A percentile compares a stretch with the other conserved stretches of the same genome.
Conservation (phyloP, 2,888 invertebrate species). For the Drosophila infuscata region DNA sequence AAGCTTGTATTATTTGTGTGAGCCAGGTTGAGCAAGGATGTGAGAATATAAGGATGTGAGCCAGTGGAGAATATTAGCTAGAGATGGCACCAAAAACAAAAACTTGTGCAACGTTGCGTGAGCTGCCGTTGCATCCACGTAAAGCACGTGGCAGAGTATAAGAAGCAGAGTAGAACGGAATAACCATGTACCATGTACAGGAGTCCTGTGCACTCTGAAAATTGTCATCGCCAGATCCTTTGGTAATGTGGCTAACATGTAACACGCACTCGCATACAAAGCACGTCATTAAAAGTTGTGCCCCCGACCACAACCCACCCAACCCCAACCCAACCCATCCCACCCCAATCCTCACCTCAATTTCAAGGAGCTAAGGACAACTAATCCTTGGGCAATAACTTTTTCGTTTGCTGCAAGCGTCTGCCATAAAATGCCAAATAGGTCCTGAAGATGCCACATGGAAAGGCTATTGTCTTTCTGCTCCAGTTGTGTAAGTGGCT, state of each 20-base stretch:
- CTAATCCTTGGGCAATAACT: conserved; percentile 54
- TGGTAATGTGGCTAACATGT: conserved; percentile 73
- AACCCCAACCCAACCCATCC: neutral
- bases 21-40: conserved; percentile 1
- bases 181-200: conserved; percentile 12
- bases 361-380: conserved; percentile 33
- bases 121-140: conserved; percentile 16
- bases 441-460: conserved; percentile 2
- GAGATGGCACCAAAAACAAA: conserved; percentile 57
- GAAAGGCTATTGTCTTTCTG: conserved; percentile 10
- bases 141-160: conserved; percentile 2
- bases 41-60: conserved; percentile 21
- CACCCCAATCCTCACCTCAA: neutral
- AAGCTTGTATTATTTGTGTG: conserved; percentile 73
- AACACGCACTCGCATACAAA: conserved; percentile 74
- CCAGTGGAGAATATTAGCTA: conserved; percentile 64
- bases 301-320: neutral
- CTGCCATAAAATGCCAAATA: conserved; percentile 22
- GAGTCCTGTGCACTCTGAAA: conserved; percentile 32
- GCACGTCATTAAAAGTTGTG: conserved; percentile 74
- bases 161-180: neutral
- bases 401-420: conserved; percentile 32
- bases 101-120: conserved; percentile 60
- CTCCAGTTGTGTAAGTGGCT: neutral
- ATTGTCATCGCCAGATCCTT: conserved; percentile 54